Percentiles rank a stretch among this genome's conserved stretches.
These are phyloP conservation scores for Crotalus viridis DNA, from an alignment of 2,113 vertebrate species.

Conservation along the genomic window DNA sequence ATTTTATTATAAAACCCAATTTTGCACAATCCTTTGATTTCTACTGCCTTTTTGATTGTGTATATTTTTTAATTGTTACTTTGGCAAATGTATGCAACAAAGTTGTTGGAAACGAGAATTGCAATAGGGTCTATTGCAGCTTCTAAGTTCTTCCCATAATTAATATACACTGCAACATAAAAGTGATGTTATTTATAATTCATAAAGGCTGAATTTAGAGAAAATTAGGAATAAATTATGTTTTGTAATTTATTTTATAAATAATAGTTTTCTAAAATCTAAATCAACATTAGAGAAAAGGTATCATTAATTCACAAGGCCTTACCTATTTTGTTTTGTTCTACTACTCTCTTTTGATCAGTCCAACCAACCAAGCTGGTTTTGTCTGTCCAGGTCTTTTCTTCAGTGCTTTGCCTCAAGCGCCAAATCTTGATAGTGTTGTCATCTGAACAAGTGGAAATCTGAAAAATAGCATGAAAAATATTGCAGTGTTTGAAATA, in stretches of 20 bases:
- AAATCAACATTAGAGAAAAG: neutral
- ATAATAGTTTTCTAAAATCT: neutral
- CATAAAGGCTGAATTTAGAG: no score
- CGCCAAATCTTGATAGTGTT: conserved; percentile 93
- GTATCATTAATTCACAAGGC: neutral
- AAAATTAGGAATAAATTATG: no score
- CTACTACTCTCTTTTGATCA: conserved; percentile 68
- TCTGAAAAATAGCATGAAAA: conserved; percentile 67
- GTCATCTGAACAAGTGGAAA: conserved; percentile 95
- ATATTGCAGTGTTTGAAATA: neutral
- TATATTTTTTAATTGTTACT: neutral
- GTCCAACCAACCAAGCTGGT: conserved; percentile 81
- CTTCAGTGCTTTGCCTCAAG: conserved; percentile 68
- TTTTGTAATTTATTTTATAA: no score
- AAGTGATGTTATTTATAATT: neutral
- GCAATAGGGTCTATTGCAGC: neutral
- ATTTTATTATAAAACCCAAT: neutral
- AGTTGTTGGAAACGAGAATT: neutral
- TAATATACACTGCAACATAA: neutral
- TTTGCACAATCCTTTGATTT: neutral
- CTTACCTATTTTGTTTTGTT: conserved; percentile 62
- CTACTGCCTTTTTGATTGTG: neutral
- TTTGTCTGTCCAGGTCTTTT: conserved; percentile 62
- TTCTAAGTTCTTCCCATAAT: neutral
- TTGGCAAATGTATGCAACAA: neutral